Base-by-base conservation (phyloP, 2,113 vertebrate genomes). In the Ceuthmochares aereus region DNA sequence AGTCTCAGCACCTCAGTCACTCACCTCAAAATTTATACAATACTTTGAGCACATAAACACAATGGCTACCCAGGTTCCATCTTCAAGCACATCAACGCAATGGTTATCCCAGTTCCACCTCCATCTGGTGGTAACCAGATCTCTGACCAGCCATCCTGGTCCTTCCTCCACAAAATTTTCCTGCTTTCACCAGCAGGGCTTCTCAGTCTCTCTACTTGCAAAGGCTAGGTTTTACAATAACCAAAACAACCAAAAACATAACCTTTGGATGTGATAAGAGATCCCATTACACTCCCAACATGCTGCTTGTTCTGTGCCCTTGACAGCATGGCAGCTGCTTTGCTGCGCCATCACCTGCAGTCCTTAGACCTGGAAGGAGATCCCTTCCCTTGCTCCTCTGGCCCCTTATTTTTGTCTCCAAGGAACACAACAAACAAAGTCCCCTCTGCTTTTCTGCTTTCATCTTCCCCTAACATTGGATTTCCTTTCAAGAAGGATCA, bases 41-140 rank as follows among this genome's bases (percentile, higher is more conserved):
- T 58, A 76, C 36, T 68, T 60, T 8, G 47, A 67, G 51, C 6
- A 1, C 22, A 63, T 32, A 37, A 51, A 43, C 18, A 51, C 36
- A 74, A 56, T 0, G 1, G 9, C 66, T 64, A n/a, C 32, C 23
- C 40, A 1, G 0, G 22, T 51, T 63, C 47, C 37, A 79, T 10
- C 47, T 49, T 49, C 47, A 49, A 67, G 51, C 5, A 1, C 19
- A 63, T 32, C 43, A 51, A 43, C 20, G 55, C 36, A 74, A 58
- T 0, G 1, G 10, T 58, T 64, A 32, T 30, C 23, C 42, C 2
- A 0, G 23, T 52, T 64, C 49, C 40, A 80, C 14, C n/a, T 77
- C 51, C 43, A 22, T 6, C 12, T 30, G 27, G 7, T 58, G 16
- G n/a, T 52, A 43, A 47, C 12, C 12, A 67, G 16, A 69, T 25